A percentile compares a stretch with the other conserved stretches of the same genome.
Conservation (phyloP, 2,113 vertebrate genomes). For the Capreolus pygargus region DNA sequence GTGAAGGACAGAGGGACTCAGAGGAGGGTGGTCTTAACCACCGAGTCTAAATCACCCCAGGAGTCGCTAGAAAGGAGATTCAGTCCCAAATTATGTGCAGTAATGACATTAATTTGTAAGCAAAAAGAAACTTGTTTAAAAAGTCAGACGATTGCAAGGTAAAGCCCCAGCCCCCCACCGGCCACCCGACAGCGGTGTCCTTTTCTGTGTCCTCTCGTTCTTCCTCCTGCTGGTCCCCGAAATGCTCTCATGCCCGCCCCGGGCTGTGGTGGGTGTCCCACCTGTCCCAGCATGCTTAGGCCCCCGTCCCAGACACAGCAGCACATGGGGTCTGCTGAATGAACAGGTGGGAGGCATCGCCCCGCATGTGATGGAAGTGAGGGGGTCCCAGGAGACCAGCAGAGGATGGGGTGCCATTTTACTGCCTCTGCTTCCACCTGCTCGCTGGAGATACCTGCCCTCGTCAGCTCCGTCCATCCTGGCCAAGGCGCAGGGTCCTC, state of each 20-base stretch:
- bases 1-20: neutral
- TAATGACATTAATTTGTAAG: neutral
- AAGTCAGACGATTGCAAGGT: neutral
- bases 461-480: neutral
- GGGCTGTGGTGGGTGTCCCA: neutral
- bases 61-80: neutral
- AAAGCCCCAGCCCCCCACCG: no score
- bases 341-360: neutral
- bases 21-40: neutral
- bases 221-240: fast-evolving
- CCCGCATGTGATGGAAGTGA: neutral
- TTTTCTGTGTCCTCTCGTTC: neutral
- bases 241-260: neutral
- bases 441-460: no score
- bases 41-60: neutral
- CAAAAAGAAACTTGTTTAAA: neutral
- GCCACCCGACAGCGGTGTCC: fast-evolving
- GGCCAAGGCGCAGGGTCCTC: neutral
- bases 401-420: fast-evolving
- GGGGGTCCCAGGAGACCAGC: neutral
- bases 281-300: neutral
- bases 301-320: neutral
- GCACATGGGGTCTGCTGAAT: fast-evolving
- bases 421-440: neutral
- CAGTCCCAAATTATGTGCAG: neutral